These are phyloP conservation scores for Eulimnadia texana DNA, from an alignment of 1,140 invertebrate species.

Conservation along the genomic window DNA sequence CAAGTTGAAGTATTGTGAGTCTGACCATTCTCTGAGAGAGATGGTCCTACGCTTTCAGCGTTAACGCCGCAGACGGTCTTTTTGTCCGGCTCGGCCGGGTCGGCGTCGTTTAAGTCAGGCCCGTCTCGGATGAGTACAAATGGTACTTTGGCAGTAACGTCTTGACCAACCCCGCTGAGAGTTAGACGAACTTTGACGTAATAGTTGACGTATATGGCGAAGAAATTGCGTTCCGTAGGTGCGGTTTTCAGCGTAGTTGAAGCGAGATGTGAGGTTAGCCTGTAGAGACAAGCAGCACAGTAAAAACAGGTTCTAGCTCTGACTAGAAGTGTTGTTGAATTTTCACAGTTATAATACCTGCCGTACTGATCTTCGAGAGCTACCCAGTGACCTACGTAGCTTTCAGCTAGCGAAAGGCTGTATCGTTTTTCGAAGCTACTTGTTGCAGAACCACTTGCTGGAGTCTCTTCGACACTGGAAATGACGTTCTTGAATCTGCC, in stretches of 20 bases:
- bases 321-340: too few relatives aligned
- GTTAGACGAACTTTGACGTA: conserved; percentile 60
- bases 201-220: conserved; percentile 77
- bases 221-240: conserved; percentile 49
- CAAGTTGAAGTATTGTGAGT: too few relatives aligned
- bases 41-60: too few relatives aligned
- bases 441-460: conserved; percentile 26
- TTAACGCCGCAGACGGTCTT: too few relatives aligned
- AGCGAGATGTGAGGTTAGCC: conserved; percentile 10
- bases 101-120: not conserved
- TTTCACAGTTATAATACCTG: conserved; percentile 40
- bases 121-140: conserved; percentile 49
- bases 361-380: conserved; percentile 59
- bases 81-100: too few relatives aligned
- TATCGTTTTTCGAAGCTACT: conserved; percentile 44
- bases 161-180: conserved; percentile 59
- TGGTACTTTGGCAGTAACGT: conserved; percentile 60
- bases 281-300: not conserved
- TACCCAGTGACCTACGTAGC: conserved; percentile 65
- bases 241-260: conserved; percentile 14
- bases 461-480: conserved; percentile 58
- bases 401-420: conserved; percentile 52
- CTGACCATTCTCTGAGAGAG: too few relatives aligned
- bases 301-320: too few relatives aligned
- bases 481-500: conserved; percentile 98